These are phyloP conservation scores for Gila orcuttii DNA, from an alignment of 2,113 vertebrate genomes.

Conservation along the genomic window DNA sequence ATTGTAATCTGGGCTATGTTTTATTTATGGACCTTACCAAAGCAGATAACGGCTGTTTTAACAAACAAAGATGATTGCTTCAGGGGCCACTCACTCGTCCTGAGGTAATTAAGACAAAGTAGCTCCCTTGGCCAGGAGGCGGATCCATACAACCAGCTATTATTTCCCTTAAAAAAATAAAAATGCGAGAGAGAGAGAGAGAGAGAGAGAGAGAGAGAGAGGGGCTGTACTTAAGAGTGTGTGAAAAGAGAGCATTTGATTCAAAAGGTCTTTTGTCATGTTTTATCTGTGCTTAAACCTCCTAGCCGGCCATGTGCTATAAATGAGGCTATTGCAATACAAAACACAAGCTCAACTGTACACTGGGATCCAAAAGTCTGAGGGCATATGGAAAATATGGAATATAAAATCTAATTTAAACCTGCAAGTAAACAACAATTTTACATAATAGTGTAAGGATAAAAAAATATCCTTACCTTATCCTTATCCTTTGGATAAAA, in stretches of 20 bases:
- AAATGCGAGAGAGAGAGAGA: background rate
- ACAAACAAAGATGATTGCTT: slow-evolving; percentile 91
- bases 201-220: background rate
- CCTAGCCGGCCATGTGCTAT: slow-evolving; percentile 60
- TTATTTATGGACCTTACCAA: slow-evolving; percentile 82
- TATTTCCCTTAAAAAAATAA: slow-evolving; percentile 58
- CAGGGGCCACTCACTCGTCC: slow-evolving; percentile 79
- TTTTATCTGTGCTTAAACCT: slow-evolving; percentile 73
- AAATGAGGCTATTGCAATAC: slow-evolving; percentile 48
- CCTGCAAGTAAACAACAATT: background rate
- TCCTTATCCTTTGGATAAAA: background rate
- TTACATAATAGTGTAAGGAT: background rate
- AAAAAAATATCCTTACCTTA: no score
- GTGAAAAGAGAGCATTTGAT: slow-evolving; percentile 61
- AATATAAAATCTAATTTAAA: background rate
- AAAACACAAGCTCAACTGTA: slow-evolving; percentile 31
- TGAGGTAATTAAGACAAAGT: slow-evolving; percentile 88
- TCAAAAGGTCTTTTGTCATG: slow-evolving; percentile 61
- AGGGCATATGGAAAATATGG: background rate
- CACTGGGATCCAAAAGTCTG: background rate
- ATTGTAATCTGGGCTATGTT: slow-evolving; percentile 86
- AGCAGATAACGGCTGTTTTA: slow-evolving; percentile 80
- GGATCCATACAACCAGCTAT: slow-evolving; percentile 71
- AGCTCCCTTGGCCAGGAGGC: slow-evolving; percentile 71
- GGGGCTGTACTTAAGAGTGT: slow-evolving; percentile 24